A percentile compares a stretch with the other conserved stretches of the same genome.
These are phyloP conservation scores for Pyrgus malvae DNA, from an alignment of 2,888 invertebrate species.

Conservation along the genomic window DNA sequence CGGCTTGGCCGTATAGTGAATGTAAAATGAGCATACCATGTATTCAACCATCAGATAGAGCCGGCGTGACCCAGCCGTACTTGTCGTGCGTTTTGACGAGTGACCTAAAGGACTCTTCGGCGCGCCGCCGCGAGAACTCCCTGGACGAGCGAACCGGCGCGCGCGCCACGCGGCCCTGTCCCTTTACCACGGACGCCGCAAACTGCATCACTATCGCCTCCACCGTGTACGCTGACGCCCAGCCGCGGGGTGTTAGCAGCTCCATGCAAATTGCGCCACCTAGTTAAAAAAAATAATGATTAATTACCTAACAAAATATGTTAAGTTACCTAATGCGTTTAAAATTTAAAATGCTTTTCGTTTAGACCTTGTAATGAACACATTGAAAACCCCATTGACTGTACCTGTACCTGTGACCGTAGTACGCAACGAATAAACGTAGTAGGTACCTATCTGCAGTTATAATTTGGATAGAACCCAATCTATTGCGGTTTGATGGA, in stretches of 20 bases:
- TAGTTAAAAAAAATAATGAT: slow-evolving; percentile 30
- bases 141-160: slow-evolving; percentile 90
- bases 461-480: no score
- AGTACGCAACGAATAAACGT: no score
- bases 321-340: no score
- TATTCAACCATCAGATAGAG: slow-evolving; percentile 91
- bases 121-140: slow-evolving; percentile 89
- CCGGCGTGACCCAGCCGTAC: slow-evolving; percentile 95
- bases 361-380: no score
- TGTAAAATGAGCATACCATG: slow-evolving; percentile 25
- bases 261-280: slow-evolving; percentile 95
- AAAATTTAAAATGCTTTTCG: no score
- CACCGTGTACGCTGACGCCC: slow-evolving; percentile 94
- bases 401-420: no score
- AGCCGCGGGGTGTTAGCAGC: slow-evolving; percentile 91
- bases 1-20: no score
- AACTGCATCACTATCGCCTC: slow-evolving; percentile 95
- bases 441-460: no score
- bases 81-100: slow-evolving; percentile 95
- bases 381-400: no score
- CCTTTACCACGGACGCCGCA: slow-evolving; percentile 93
- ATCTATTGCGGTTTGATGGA: no score
- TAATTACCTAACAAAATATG: no score
- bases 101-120: slow-evolving; percentile 94
- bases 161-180: slow-evolving; percentile 91